Conservation (phyloP, 2,797 vertebrate genomes). For the Ceryle rudis region DNA sequence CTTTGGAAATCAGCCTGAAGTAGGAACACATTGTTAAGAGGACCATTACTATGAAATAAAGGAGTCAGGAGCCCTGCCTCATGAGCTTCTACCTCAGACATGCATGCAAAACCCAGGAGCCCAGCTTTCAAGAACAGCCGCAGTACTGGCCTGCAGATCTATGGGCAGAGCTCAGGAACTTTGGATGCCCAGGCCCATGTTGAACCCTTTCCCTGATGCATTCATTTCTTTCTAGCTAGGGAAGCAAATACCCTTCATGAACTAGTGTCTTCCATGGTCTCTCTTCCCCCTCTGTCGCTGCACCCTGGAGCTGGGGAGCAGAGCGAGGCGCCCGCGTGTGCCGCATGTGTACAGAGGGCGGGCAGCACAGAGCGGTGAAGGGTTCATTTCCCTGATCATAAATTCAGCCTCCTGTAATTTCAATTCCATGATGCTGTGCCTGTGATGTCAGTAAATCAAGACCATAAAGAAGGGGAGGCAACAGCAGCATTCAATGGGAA, state of each 20-base stretch:
- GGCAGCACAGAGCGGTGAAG: neutral
- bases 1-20: neutral
- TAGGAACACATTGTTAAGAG: neutral
- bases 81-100: neutral
- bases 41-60: neutral
- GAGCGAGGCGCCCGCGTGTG: fast-evolving
- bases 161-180: neutral
- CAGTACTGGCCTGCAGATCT: neutral
- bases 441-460: slow-evolving; percentile 35
- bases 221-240: neutral
- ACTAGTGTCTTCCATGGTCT: fast-evolving
- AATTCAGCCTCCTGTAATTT: slow-evolving; percentile 42
- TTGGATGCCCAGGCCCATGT: neutral
- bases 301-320: neutral
- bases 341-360: neutral
- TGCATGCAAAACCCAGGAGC: neutral
- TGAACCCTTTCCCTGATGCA: neutral
- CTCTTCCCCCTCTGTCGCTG: neutral
- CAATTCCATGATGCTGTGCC: neutral
- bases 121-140: neutral
- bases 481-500: neutral
- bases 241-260: neutral
- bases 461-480: neutral
- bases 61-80: neutral
- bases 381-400: slow-evolving; percentile 35